Evolutionary conservation across 2,888 invertebrate genomes (phyloP).

Genomic region (Muscina levida): DNA sequence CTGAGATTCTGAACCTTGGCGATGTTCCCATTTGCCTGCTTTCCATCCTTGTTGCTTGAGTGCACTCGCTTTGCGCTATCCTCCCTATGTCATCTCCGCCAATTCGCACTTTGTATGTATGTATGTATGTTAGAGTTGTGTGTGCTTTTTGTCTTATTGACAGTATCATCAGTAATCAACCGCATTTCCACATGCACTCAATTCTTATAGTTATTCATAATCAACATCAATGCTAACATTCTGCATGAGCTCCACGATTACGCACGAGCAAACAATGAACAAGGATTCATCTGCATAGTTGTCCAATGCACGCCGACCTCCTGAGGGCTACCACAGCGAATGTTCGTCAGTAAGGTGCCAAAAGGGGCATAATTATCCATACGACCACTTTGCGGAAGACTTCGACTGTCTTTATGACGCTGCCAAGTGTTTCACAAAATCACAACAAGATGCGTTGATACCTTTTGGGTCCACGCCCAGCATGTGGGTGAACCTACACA

Average conservation of each 20-base stretch:
- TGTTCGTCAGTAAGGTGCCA: too few species aligned
- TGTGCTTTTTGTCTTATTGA: conserved; percentile 54
- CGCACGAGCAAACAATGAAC: too few species aligned
- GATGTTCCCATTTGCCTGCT: conserved; percentile 52
- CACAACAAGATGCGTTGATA: too few species aligned
- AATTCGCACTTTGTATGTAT: neutral
- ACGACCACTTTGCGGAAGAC: too few species aligned
- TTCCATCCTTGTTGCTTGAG: conserved; percentile 50
- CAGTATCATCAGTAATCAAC: conserved; percentile 60
- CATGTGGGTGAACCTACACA: neutral
- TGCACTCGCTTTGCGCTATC: conserved; percentile 51
- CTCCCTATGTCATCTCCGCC: conserved; percentile 41
- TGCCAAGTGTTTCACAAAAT: too few species aligned
- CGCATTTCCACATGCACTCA: conserved; percentile 33
- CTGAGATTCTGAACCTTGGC: conserved; percentile 56
- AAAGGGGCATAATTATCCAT: too few species aligned
- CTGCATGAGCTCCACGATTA: conserved; percentile 25
- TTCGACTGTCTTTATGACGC: too few species aligned
- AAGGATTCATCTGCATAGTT: too few species aligned
- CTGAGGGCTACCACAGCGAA: too few species aligned
- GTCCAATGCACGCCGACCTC: too few species aligned
- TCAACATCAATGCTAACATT: conserved; percentile 52
- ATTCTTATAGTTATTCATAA: conserved; percentile 32
- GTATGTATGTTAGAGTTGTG: neutral
- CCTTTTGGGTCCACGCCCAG: neutral